Conservation (phyloP, 2,888 invertebrate genomes). For the Drosophila sordidula region DNA sequence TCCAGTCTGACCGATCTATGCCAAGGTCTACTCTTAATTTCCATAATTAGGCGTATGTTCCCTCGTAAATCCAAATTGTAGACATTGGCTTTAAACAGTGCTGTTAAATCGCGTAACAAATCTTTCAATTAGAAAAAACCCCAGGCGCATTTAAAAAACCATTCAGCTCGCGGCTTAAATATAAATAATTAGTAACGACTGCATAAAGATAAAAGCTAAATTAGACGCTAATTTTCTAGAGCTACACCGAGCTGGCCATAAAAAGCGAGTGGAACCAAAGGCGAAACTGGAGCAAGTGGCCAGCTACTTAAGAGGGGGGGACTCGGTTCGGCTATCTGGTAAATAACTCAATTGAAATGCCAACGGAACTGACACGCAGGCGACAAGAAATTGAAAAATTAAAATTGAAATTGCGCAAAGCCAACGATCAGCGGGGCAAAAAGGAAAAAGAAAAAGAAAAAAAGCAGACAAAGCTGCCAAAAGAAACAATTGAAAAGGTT, state of each 20-base stretch:
- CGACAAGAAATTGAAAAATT: slow-evolving; percentile 75
- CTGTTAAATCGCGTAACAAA: slow-evolving; percentile 62
- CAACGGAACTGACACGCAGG: slow-evolving; percentile 80
- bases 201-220: slow-evolving; percentile 79
- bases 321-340: slow-evolving; percentile 36
- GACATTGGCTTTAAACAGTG: slow-evolving; percentile 38
- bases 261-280: slow-evolving; percentile 39
- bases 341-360: slow-evolving; percentile 82
- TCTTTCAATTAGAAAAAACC: slow-evolving; percentile 55
- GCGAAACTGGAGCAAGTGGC: slow-evolving; percentile 46
- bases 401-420: slow-evolving; percentile 69
- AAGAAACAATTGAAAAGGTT: slow-evolving; percentile 77
- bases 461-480: slow-evolving; percentile 6
- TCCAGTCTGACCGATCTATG: neutral
- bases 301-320: neutral
- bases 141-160: slow-evolving; percentile 62
- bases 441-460: neutral
- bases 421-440: neutral
- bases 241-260: slow-evolving; percentile 32
- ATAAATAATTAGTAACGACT: slow-evolving; percentile 72
- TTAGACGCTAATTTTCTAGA: slow-evolving; percentile 73
- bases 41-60: neutral
- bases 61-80: slow-evolving; percentile 28
- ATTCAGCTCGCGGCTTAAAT: slow-evolving; percentile 47
- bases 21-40: neutral